Evolutionary conservation across 2,888 invertebrate species (phyloP).

Genomic region (Cheilosia variabilis): DNA sequence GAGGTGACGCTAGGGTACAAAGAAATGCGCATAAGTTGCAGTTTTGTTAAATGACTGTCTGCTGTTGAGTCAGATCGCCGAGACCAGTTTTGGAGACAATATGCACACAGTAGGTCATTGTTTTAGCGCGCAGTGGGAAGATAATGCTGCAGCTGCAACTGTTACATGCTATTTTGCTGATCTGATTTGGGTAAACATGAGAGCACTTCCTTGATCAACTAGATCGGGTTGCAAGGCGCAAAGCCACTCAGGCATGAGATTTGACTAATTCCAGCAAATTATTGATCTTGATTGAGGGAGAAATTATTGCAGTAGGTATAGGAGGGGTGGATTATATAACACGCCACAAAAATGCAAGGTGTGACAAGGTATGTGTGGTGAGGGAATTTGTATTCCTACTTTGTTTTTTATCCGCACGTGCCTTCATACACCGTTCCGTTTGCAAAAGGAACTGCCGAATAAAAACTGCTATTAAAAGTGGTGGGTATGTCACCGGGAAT

Average conservation of each 20-base stretch:
- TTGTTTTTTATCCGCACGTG: no score
- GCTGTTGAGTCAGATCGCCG: constrained; percentile 36
- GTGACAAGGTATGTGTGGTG: no score
- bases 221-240: constrained; percentile 32
- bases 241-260: constrained; percentile 15
- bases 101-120: constrained; percentile 62
- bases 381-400: no score
- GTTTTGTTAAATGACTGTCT: constrained; percentile 51
- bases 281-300: constrained; percentile 10
- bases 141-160: constrained; percentile 55
- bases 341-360: not conserved
- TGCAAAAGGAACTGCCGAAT: no score
- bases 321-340: not conserved
- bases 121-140: constrained; percentile 31
- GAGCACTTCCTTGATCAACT: constrained; percentile 58
- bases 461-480: no score
- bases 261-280: constrained; percentile 7
- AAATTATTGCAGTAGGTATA: not conserved
- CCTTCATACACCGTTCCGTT: no score
- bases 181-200: constrained; percentile 61
- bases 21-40: constrained; percentile 13
- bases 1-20: constrained; percentile 37
- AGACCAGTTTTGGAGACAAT: constrained; percentile 53
- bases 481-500: no score
- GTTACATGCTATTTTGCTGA: constrained; percentile 32